These are phyloP conservation scores for Rhinolophus ferrumequinum DNA, from an alignment of 2,113 vertebrate species.

Conservation along the genomic window DNA sequence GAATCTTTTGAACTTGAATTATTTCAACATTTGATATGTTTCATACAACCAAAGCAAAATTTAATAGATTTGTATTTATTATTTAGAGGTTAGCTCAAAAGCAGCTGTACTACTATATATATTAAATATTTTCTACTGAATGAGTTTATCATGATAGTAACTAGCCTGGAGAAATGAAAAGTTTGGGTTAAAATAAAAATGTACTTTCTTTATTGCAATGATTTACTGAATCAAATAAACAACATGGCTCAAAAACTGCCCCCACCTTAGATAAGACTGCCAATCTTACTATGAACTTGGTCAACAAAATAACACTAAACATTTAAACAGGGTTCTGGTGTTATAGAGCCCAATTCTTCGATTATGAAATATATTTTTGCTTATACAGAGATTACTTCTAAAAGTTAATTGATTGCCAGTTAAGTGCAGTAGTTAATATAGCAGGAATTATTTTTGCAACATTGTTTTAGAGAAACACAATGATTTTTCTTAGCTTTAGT, in stretches of 20 bases:
- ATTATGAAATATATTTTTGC: neutral
- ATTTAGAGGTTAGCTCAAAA: conserved; percentile 70
- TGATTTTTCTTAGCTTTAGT: conserved; percentile 31
- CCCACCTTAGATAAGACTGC: neutral
- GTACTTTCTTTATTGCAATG: neutral
- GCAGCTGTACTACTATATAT: conserved; percentile 63
- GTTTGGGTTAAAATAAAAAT: conserved; percentile 41
- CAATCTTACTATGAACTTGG: neutral
- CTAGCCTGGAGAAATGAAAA: neutral
- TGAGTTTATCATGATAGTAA: conserved; percentile 13
- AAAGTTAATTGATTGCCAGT: neutral
- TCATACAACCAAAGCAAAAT: conserved; percentile 69
- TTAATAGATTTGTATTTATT: conserved; percentile 78
- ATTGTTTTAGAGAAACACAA: neutral
- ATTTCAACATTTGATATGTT: conserved; percentile 70
- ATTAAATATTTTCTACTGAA: conserved; percentile 60
- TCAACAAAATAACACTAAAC: neutral
- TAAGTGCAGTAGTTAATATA: neutral
- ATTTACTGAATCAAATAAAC: conserved; percentile 6
- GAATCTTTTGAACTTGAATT: conserved; percentile 65
- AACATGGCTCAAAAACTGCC: neutral
- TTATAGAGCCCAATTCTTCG: neutral
- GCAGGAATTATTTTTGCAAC: neutral
- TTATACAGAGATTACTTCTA: neutral
- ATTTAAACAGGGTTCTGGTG: neutral